These are phyloP conservation scores for Lepus americanus DNA, from an alignment of 2,113 vertebrate species.

Conservation along the genomic window DNA sequence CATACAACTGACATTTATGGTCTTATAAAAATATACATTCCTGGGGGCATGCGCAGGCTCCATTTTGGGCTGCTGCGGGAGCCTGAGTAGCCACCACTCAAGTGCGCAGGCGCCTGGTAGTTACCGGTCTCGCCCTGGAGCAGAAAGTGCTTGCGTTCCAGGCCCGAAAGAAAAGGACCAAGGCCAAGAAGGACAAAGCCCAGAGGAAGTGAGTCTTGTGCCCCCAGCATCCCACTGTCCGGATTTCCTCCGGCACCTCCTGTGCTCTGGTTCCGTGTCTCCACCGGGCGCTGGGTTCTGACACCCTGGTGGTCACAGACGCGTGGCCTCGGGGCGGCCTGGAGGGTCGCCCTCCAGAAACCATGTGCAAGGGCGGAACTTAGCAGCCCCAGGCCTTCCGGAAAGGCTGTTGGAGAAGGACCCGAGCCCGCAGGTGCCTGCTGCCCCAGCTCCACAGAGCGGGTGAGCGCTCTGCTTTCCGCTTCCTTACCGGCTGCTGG, in stretches of 20 bases:
- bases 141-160: constrained; percentile 97
- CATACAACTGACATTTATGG: neutral
- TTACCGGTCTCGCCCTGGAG: constrained; percentile 93
- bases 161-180: constrained; percentile 96
- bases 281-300: neutral
- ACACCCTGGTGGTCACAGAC: constrained; percentile 13
- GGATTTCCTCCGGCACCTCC: constrained; percentile 15
- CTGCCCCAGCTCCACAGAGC: neutral
- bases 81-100: constrained; percentile 66
- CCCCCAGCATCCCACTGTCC: constrained; percentile 44
- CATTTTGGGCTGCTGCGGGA: constrained; percentile 81
- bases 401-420: constrained; percentile 4
- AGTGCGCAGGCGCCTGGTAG: constrained; percentile 86
- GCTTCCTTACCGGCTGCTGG: neutral
- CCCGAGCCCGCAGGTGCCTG: neutral
- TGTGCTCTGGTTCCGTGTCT: neutral
- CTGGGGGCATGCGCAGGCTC: constrained; percentile 56
- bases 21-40: no score
- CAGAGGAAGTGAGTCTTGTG: constrained; percentile 94
- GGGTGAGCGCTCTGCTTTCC: neutral
- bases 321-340: constrained; percentile 45
- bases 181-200: constrained; percentile 92
- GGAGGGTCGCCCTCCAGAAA: neutral
- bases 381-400: neutral
- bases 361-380: neutral